Base-by-base conservation (phyloP, 2,113 vertebrate genomes). In the Lycaon pictus region DNA sequence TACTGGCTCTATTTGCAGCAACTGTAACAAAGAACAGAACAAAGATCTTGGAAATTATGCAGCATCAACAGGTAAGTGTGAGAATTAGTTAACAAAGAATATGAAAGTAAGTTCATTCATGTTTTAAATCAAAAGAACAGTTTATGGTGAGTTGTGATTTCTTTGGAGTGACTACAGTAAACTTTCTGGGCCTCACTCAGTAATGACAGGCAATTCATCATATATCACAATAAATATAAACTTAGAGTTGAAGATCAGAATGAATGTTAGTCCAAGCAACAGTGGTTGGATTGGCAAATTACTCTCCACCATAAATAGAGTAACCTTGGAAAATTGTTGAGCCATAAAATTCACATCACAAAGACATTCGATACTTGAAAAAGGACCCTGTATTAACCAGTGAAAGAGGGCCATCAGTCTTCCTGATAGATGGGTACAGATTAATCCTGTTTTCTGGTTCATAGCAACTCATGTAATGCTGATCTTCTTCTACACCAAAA, bases 241-340 rank as follows among this genome's bases (percentile, higher is more conserved):
- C 79, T 93, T 92, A 8, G 32, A 96, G 43, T 95, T 95, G 96
- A 63, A 88, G 17, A 32, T 62, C 69, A 96, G 72, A 95, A 97
- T 95, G 67, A 82, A 65, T 3, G 0, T 94, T 97, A 71, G 65
- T 90, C 94, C 15, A 81, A 96, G 48, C 72, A 97, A 95, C 60
- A 85, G 53, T 93, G 77, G 62, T 72, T 97, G 89, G 98, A 98
- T 74, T 96, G 87, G 60, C 37, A 96, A 98, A 97, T 97, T 97
- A 98, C 82, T 95, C 83, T 71, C 91, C 77, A 20, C 55, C 62
- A 95, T 97, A 98, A 96, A 96, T 83, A 95, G 8, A 87, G 53
- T 97, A 98, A 98, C 97, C 97, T 98, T 98, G 97, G 95, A 86
- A 98, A 96, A 56, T 76, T 98, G 96, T 96, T 95, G 79, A 97